Conservation (phyloP, 2,113 vertebrate genomes). For the Emydura subglobosa region DNA sequence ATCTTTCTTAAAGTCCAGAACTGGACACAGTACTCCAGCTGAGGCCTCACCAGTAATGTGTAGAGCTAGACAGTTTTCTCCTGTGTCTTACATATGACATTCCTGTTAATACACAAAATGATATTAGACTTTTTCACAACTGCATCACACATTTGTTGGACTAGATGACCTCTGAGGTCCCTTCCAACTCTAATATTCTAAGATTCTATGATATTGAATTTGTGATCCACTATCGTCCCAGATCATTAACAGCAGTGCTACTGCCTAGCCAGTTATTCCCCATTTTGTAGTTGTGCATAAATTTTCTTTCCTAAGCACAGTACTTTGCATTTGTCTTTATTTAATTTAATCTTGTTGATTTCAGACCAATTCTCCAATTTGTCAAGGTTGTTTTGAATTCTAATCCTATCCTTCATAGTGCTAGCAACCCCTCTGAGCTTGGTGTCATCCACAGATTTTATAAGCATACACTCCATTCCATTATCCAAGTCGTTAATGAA, state of each 20-base stretch:
- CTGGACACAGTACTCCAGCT: not conserved
- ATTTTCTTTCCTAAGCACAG: not conserved
- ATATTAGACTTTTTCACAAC: not conserved
- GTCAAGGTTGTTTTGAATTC: not conserved
- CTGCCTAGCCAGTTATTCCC: no score
- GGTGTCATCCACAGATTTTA: not conserved
- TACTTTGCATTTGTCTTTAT: not conserved
- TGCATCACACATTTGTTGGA: not conserved
- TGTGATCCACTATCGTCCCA: not conserved
- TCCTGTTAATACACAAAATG: not conserved
- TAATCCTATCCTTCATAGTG: not conserved
- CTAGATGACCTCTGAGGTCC: no score
- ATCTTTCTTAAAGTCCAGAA: not conserved
- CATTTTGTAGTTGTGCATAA: not conserved
- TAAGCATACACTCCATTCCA: not conserved
- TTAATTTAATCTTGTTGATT: not conserved
- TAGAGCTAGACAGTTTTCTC: not conserved
- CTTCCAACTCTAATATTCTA: no score
- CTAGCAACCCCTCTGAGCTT: not conserved
- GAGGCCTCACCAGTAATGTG: not conserved
- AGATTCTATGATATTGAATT: not conserved
- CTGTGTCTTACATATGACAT: not conserved
- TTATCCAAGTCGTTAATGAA: not conserved
- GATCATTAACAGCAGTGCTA: not conserved
- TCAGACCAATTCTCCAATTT: not conserved